These are phyloP conservation scores for Antheraea pernyi DNA, from an alignment of 1,140 invertebrate species.

Conservation along the genomic window DNA sequence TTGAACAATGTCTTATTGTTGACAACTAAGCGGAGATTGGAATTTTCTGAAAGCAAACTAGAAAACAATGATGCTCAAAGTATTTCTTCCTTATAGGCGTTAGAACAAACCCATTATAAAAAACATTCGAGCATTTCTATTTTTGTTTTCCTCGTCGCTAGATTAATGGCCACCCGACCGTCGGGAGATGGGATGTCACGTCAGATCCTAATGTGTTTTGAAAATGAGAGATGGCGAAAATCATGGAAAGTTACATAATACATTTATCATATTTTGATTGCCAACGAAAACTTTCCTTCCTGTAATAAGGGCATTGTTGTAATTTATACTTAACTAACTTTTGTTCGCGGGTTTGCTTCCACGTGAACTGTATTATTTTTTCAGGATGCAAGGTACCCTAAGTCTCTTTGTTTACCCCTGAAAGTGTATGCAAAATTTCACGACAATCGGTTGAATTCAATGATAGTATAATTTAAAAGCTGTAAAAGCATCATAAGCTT, in stretches of 20 bases:
- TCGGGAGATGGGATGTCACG: background rate
- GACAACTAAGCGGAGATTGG: no score
- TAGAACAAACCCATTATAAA: background rate
- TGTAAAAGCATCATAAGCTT: no score
- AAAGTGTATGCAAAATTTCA: no score
- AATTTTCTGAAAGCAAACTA: no score
- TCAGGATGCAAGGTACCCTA: no score
- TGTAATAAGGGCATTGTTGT: background rate
- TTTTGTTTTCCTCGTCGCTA: background rate
- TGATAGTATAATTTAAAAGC: no score
- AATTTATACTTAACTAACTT: background rate
- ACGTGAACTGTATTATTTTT: no score
- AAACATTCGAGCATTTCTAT: background rate
- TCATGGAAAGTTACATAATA: background rate
- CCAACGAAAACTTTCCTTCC: background rate
- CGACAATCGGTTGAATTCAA: no score
- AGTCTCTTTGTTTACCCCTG: no score
- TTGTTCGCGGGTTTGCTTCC: no score
- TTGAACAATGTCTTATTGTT: no score
- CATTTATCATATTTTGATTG: conserved; percentile 1
- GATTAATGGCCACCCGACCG: background rate
- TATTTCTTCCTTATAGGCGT: background rate
- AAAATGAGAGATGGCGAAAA: background rate
- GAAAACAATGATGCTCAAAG: background rate
- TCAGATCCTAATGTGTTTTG: background rate